A percentile compares a stretch with the other conserved stretches of the same genome.
Evolutionary conservation across 1,140 invertebrate species (phyloP).

Genomic region (Formica exsecta): DNA sequence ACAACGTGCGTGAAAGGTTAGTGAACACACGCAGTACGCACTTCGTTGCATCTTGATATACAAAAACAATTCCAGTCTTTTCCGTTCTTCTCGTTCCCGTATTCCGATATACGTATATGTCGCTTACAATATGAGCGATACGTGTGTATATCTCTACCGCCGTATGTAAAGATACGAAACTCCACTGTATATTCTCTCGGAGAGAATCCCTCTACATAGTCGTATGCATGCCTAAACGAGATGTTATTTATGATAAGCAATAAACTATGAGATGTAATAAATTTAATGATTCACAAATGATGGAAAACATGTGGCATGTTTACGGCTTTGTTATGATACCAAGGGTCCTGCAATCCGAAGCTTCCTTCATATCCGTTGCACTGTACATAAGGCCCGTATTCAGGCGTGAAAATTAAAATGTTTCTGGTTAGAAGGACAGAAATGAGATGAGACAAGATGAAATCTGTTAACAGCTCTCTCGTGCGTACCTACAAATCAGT

Average conservation of each 20-base stretch:
- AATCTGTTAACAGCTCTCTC: slow-evolving; percentile 65
- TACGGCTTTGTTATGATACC: slow-evolving; percentile 34
- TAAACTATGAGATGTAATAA: not conserved
- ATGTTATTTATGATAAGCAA: slow-evolving; percentile 23
- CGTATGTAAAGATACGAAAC: not conserved
- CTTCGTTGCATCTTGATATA: slow-evolving; percentile 77
- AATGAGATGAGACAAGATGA: slow-evolving; percentile 70
- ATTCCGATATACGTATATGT: slow-evolving; percentile 17
- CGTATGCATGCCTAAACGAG: slow-evolving; percentile 63
- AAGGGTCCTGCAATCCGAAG: slow-evolving; percentile 30
- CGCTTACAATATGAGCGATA: not conserved
- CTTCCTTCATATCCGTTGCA: slow-evolving; percentile 24
- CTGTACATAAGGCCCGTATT: slow-evolving; percentile 78
- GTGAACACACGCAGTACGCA: slow-evolving; percentile 87
- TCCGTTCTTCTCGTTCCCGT: slow-evolving; percentile 1
- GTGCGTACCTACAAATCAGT: slow-evolving; percentile 78
- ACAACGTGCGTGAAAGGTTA: slow-evolving; percentile 99
- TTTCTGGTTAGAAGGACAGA: slow-evolving; percentile 76
- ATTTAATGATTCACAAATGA: not conserved
- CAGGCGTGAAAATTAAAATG: slow-evolving; percentile 79
- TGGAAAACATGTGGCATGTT: slow-evolving; percentile 55
- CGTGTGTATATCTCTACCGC: not conserved
- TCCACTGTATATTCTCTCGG: slow-evolving; percentile 1
- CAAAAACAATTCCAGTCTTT: slow-evolving; percentile 7
- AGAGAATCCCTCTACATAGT: slow-evolving; percentile 13